Percentiles rank a stretch among this genome's conserved stretches.
Evolutionary conservation across 2,797 vertebrate species (phyloP).

Genomic region (Sylvilagus floridanus): DNA sequence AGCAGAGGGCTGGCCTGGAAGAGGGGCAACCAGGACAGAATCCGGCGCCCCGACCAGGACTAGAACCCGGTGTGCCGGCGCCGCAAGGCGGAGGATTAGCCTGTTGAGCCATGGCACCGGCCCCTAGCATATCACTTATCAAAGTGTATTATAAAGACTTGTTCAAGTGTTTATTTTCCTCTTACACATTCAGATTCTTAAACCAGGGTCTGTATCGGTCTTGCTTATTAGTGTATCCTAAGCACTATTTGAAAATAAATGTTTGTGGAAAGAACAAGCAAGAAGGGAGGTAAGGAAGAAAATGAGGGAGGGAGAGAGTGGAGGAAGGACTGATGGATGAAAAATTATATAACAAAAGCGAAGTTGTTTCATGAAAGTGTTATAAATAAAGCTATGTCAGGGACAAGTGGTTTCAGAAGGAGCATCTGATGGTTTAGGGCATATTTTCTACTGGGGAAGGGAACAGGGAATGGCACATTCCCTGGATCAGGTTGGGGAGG

Average conservation of each 20-base stretch:
- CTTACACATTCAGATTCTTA: not conserved
- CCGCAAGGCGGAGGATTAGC: too few relatives aligned
- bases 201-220: not conserved
- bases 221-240: not conserved
- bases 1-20: too few relatives aligned
- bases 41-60: too few relatives aligned
- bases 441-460: not conserved
- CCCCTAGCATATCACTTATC: not conserved
- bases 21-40: too few relatives aligned
- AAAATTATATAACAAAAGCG: not conserved
- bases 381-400: not conserved
- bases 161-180: slow-evolving; percentile 19
- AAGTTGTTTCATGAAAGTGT: not conserved
- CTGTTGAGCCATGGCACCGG: too few relatives aligned
- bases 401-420: not conserved
- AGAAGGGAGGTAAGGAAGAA: not conserved
- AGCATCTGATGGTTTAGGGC: not conserved
- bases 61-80: too few relatives aligned
- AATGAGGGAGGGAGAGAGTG: not conserved
- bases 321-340: not conserved
- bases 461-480: not conserved
- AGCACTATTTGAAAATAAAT: not conserved
- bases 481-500: not conserved
- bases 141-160: not conserved
- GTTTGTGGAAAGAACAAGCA: not conserved